These are phyloP conservation scores for Mythimna loreyi DNA, from an alignment of 2,888 invertebrate species.

Conservation along the genomic window DNA sequence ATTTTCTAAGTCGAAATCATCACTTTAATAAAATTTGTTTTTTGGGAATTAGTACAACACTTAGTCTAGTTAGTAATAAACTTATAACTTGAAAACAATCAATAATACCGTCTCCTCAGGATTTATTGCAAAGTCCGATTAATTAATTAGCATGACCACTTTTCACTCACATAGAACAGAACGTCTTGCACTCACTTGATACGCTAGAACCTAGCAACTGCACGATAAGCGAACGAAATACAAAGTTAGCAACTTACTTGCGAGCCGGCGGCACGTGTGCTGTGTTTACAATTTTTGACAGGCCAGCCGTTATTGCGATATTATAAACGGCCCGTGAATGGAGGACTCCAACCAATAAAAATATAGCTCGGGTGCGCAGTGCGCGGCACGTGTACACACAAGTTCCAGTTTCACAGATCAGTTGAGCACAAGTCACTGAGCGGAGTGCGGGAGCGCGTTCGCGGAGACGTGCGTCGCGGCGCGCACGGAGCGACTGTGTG, in stretches of 20 bases:
- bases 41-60: neutral
- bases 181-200: conserved; percentile 42
- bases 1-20: neutral
- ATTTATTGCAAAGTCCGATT: neutral
- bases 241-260: conserved; percentile 82
- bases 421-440: conserved; percentile 75
- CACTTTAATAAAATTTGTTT: neutral
- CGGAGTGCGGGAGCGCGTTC: conserved; percentile 62
- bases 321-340: conserved; percentile 73
- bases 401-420: conserved; percentile 74
- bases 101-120: neutral
- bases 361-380: conserved; percentile 76
- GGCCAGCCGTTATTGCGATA: conserved; percentile 78
- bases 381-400: conserved; percentile 80
- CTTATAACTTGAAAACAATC: conserved; percentile 2
- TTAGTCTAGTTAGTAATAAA: neutral
- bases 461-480: conserved; percentile 80
- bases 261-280: conserved; percentile 86
- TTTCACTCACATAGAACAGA: conserved; percentile 53
- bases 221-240: conserved; percentile 42
- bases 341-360: conserved; percentile 75
- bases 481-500: conserved; percentile 87
- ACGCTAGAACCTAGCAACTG: conserved; percentile 27
- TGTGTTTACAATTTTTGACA: conserved; percentile 87
- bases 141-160: conserved; percentile 9